phyloP scores from a whole-genome alignment of 2,888 invertebrate genomes.

The Drosophila lutescens region DNA sequence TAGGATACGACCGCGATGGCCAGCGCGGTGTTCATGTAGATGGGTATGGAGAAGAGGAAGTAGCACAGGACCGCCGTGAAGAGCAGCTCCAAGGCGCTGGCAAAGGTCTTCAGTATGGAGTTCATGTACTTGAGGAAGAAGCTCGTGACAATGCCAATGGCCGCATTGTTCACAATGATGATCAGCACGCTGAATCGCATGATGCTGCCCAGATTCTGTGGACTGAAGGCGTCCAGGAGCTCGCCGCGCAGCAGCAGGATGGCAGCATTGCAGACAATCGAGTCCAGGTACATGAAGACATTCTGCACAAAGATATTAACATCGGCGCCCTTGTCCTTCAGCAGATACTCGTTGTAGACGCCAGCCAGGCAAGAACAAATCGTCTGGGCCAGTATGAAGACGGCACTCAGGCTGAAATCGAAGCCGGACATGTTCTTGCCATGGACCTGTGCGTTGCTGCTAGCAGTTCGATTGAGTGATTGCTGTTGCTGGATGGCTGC shows the following conservation, averaged over 20 bases:
- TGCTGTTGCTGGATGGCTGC: constrained; percentile 50
- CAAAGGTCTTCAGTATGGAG: constrained; percentile 97
- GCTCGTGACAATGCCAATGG: constrained; percentile 96
- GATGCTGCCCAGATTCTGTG: constrained; percentile 86
- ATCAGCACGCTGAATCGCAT: constrained; percentile 89
- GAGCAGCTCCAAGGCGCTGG: constrained; percentile 95
- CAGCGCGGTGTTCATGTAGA: constrained; percentile 91
- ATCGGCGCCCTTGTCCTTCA: constrained; percentile 93
- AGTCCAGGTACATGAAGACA: constrained; percentile 97
- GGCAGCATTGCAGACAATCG: constrained; percentile 94
- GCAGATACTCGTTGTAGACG: constrained; percentile 96
- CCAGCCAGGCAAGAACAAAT: constrained; percentile 97
- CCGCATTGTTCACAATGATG: constrained; percentile 94
- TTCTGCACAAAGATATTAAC: constrained; percentile 97
- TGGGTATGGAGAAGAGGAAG: constrained; percentile 92
- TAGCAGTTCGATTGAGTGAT: neutral
- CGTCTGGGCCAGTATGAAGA: constrained; percentile 90
- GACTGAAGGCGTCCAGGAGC: constrained; percentile 86
- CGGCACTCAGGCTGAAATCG: constrained; percentile 86
- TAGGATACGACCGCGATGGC: constrained; percentile 93
- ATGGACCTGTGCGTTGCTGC: neutral
- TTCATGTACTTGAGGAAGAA: constrained; percentile 96
- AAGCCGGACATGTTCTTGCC: constrained; percentile 83
- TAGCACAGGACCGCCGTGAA: constrained; percentile 96
- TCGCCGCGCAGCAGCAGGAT: constrained; percentile 89